These are phyloP conservation scores for Podarcis raffonei DNA, from an alignment of 2,113 vertebrate genomes.

Conservation along the genomic window DNA sequence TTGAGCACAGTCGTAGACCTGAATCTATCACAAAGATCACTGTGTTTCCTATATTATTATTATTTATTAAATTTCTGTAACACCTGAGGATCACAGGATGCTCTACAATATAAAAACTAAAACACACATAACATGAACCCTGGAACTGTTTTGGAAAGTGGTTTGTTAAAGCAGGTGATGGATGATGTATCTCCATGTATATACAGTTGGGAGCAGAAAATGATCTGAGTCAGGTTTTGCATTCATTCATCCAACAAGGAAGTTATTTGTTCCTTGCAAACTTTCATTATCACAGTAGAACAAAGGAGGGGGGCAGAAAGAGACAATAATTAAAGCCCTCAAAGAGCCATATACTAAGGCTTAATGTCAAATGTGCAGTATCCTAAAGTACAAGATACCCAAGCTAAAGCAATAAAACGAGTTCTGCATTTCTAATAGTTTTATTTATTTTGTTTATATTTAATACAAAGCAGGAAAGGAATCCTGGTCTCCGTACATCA, in stretches of 20 bases:
- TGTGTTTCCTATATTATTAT: not conserved
- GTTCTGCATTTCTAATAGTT: constrained; percentile 36
- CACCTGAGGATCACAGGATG: too few relatives aligned
- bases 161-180: not conserved
- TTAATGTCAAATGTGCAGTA: constrained; percentile 52
- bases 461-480: constrained; percentile 14
- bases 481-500: constrained; percentile 35
- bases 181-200: not conserved
- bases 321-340: constrained; percentile 61
- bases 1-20: not conserved
- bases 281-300: constrained; percentile 4
- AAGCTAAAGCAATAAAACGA: constrained; percentile 55
- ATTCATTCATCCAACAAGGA: constrained; percentile 37
- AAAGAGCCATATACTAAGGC: constrained; percentile 52
- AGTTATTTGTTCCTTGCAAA: constrained; percentile 34
- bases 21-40: not conserved
- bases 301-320: not conserved
- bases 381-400: constrained; percentile 45
- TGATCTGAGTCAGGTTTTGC: constrained; percentile 43
- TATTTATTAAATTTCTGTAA: too few relatives aligned
- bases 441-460: constrained; percentile 60
- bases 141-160: not conserved
- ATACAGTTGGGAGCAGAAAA: constrained; percentile 36
- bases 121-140: too few relatives aligned
- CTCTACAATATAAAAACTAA: too few relatives aligned